Evolutionary conservation across 1,140 invertebrate genomes (phyloP).

Genomic region (Diorhabda carinulata): DNA sequence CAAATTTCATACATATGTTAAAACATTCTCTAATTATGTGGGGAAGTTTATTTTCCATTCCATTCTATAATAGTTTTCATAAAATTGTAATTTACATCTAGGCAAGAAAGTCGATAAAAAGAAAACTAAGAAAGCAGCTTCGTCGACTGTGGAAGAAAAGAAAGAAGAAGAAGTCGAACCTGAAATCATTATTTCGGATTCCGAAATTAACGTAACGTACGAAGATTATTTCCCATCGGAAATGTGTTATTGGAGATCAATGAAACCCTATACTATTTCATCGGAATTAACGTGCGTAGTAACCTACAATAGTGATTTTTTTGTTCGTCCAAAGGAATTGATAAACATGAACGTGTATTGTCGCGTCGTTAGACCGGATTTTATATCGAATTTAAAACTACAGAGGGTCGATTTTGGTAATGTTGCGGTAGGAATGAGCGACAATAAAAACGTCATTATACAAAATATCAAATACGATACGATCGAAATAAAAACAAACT

Average conservation of each 20-base stretch:
- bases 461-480: slow-evolving; percentile 32
- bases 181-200: slow-evolving; percentile 24
- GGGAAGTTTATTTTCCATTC: too few species aligned
- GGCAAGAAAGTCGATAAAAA: too few species aligned
- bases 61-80: too few species aligned
- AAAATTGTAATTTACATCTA: too few species aligned
- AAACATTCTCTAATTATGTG: too few species aligned
- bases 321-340: slow-evolving; percentile 21
- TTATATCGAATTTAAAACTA: slow-evolving; percentile 34
- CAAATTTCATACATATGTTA: too few species aligned
- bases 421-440: slow-evolving; percentile 25
- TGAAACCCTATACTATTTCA: slow-evolving; percentile 34
- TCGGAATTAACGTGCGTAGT: slow-evolving; percentile 29
- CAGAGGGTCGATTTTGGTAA: slow-evolving; percentile 38
- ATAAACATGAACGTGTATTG: slow-evolving; percentile 32
- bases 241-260: slow-evolving; percentile 34
- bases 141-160: too few species aligned
- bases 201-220: slow-evolving; percentile 22
- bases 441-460: slow-evolving; percentile 24
- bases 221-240: slow-evolving; percentile 36
- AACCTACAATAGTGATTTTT: slow-evolving; percentile 22
- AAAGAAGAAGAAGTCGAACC: not conserved
- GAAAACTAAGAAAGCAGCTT: too few species aligned
- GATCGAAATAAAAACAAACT: slow-evolving; percentile 21
- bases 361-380: slow-evolving; percentile 33